These are phyloP conservation scores for Standfussiana lucernea DNA, from an alignment of 2,888 invertebrate species.

Conservation along the genomic window DNA sequence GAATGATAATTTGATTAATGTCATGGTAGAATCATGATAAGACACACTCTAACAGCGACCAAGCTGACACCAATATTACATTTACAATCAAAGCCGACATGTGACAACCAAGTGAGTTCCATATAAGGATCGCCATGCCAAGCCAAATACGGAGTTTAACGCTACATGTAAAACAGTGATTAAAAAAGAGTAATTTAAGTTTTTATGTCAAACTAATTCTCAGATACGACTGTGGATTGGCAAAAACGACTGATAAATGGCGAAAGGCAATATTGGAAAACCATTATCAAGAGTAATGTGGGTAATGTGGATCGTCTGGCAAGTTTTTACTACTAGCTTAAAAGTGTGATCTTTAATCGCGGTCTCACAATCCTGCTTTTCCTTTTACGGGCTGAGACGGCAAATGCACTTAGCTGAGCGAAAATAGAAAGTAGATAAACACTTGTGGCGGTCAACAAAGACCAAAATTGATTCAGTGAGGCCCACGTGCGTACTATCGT, in stretches of 20 bases:
- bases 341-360: constrained; percentile 24
- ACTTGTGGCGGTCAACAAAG: neutral
- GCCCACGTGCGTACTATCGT: neutral
- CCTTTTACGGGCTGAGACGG: constrained; percentile 14
- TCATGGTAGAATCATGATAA: neutral
- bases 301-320: constrained; percentile 33
- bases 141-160: neutral
- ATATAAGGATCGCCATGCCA: neutral
- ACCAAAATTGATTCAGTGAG: constrained; percentile 14
- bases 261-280: constrained; percentile 55
- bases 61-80: constrained; percentile 3
- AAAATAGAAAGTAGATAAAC: constrained; percentile 32
- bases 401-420: constrained; percentile 28
- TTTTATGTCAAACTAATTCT: constrained; percentile 37
- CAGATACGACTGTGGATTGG: constrained; percentile 22
- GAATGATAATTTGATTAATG: constrained; percentile 11
- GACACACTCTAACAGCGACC: neutral
- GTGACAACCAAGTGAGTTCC: constrained; percentile 9
- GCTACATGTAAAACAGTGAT: constrained; percentile 18
- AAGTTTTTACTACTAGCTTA: constrained; percentile 39
- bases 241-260: constrained; percentile 21
- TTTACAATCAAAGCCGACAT: constrained; percentile 1
- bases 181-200: constrained; percentile 23
- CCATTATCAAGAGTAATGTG: constrained; percentile 39
- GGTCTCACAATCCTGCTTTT: constrained; percentile 31